These are phyloP conservation scores for Danio tinwini DNA, from an alignment of 2,797 vertebrate genomes.

Conservation along the genomic window DNA sequence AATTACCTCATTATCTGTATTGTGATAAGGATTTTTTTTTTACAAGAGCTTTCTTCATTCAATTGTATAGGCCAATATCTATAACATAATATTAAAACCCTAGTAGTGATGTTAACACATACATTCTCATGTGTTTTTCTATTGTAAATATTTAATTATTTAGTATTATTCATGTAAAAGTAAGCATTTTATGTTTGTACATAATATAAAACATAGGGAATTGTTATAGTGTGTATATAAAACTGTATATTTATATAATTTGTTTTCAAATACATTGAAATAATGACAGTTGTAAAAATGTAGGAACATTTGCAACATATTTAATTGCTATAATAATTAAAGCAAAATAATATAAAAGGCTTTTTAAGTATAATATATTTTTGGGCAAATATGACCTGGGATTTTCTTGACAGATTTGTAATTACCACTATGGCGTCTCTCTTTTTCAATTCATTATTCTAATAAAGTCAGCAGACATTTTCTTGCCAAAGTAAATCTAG, in stretches of 20 bases:
- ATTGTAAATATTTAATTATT: not conserved
- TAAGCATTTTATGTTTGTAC: too few relatives aligned
- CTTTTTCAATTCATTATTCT: not conserved
- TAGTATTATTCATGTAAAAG: too few relatives aligned
- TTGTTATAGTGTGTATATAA: too few relatives aligned
- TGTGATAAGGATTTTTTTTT: conserved; percentile 67
- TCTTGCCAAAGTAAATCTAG: not conserved
- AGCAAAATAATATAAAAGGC: not conserved
- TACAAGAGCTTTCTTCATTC: conserved; percentile 64
- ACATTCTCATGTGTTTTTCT: not conserved
- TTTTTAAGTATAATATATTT: not conserved
- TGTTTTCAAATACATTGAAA: too few relatives aligned
- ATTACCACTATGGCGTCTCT: not conserved
- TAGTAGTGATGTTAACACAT: too few relatives aligned
- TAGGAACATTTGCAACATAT: too few relatives aligned
- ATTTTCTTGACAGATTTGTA: not conserved
- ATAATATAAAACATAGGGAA: too few relatives aligned
- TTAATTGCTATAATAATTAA: too few relatives aligned
- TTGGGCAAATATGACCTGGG: not conserved
- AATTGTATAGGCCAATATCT: conserved; percentile 23
- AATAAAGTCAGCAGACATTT: not conserved
- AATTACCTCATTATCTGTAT: conserved; percentile 73
- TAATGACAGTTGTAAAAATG: not conserved
- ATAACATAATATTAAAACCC: not conserved
- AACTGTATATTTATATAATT: too few relatives aligned